Evolutionary conservation across 1,140 invertebrate species (phyloP).

Genomic region (Marisa cornuarietis): DNA sequence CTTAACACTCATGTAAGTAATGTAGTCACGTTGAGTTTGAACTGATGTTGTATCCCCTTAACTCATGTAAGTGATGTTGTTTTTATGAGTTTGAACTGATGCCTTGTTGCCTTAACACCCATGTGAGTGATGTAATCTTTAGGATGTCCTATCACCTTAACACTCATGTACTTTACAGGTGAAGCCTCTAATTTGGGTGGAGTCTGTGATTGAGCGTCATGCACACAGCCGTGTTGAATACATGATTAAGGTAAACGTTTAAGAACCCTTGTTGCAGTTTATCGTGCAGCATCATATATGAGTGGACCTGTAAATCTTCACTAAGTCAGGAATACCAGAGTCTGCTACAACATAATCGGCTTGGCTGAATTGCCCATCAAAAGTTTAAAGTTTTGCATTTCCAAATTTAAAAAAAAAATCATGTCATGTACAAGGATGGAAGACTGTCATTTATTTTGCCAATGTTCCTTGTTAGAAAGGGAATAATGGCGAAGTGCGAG

Average conservation of each 20-base stretch:
- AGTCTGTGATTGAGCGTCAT: conserved; percentile 98
- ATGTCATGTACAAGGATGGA: too few relatives aligned
- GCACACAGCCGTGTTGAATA: conserved; percentile 98
- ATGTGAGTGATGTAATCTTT: neutral
- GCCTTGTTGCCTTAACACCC: neutral
- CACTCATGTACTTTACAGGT: conserved; percentile 69
- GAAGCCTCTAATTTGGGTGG: conserved; percentile 99
- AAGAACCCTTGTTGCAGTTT: too few relatives aligned
- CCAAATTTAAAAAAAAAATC: too few relatives aligned
- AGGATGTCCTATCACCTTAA: too few relatives aligned
- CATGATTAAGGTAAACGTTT: conserved; percentile 86
- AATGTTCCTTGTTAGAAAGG: too few relatives aligned
- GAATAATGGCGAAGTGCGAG: neutral
- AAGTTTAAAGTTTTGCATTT: too few relatives aligned
- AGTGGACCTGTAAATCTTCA: too few relatives aligned
- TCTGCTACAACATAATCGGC: too few relatives aligned
- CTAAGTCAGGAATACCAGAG: too few relatives aligned
- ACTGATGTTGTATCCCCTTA: neutral
- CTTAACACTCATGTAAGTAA: conserved; percentile 90
- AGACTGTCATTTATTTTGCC: neutral
- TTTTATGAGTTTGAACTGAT: neutral
- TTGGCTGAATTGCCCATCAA: too few relatives aligned
- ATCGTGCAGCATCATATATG: too few relatives aligned
- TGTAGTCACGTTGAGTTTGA: neutral
- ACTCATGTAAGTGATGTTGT: neutral